These are phyloP conservation scores for Caloenas nicobarica DNA, from an alignment of 2,113 vertebrate species.

Conservation along the genomic window DNA sequence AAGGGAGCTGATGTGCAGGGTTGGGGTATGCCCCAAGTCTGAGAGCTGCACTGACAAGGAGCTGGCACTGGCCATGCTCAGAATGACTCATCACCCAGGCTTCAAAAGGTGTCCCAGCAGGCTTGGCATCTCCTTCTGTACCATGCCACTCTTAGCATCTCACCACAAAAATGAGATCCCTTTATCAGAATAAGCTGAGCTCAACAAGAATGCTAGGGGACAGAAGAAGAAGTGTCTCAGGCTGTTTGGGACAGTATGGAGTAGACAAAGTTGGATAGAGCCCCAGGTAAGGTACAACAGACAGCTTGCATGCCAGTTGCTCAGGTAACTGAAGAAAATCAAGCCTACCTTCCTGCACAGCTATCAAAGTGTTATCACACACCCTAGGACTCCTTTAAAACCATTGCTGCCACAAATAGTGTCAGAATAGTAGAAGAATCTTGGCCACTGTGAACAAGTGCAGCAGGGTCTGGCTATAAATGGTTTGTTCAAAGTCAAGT, in stretches of 20 bases:
- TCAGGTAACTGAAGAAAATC: background rate
- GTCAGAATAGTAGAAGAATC: background rate
- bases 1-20: background rate
- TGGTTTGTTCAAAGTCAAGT: background rate
- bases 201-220: background rate
- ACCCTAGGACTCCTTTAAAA: background rate
- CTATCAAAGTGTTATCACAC: background rate
- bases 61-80: background rate
- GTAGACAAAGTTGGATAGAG: background rate
- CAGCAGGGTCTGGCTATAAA: background rate
- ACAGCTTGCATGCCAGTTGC: background rate
- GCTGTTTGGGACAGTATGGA: background rate
- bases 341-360: background rate
- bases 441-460: background rate
- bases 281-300: background rate
- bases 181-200: background rate
- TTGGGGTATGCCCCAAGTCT: background rate
- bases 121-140: background rate
- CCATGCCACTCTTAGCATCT: background rate
- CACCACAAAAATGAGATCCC: background rate
- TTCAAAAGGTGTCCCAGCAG: background rate
- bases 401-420: background rate
- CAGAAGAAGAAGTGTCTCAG: background rate
- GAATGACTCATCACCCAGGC: background rate
- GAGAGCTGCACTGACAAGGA: background rate